Conservation (phyloP, 2,797 vertebrate genomes). For the Danio aesculapii region DNA sequence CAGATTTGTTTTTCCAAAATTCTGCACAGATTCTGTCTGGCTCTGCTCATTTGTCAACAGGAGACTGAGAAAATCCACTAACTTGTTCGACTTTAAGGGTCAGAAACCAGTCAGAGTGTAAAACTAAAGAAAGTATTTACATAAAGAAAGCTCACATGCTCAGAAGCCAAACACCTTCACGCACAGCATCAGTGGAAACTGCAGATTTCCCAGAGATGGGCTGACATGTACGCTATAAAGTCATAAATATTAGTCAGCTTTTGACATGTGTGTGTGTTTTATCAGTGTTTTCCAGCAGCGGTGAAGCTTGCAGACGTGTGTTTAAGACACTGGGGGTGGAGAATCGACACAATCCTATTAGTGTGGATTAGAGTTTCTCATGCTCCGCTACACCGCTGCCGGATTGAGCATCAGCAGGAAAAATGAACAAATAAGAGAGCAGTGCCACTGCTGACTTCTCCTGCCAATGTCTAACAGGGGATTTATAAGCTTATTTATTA, state of each 20-base stretch:
- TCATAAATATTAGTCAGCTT: slow-evolving; percentile 74
- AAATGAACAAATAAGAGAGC: too few relatives aligned
- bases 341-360: slow-evolving; percentile 87
- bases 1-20: too few relatives aligned
- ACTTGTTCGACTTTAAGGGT: too few relatives aligned
- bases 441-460: slow-evolving; percentile 64
- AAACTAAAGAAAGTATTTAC: not conserved
- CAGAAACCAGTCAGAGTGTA: not conserved
- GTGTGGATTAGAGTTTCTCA: slow-evolving; percentile 79
- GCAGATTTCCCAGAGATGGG: slow-evolving; percentile 56
- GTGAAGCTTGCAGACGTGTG: slow-evolving; percentile 70
- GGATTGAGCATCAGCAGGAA: slow-evolving; percentile 71
- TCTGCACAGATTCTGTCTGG: too few relatives aligned
- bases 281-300: slow-evolving; percentile 80
- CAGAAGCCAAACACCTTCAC: not conserved
- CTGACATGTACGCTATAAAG: slow-evolving; percentile 68
- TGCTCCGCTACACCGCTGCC: slow-evolving; percentile 70
- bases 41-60: too few relatives aligned
- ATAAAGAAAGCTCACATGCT: not conserved
- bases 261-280: slow-evolving; percentile 68
- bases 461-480: slow-evolving; percentile 52
- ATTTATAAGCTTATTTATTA: slow-evolving; percentile 55
- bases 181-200: not conserved
- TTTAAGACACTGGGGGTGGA: slow-evolving; percentile 75
- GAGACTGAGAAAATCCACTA: too few relatives aligned